A percentile compares a stretch with the other conserved stretches of the same genome.
These are phyloP conservation scores for Colletes gigas DNA, from an alignment of 1,140 invertebrate species.

Conservation along the genomic window DNA sequence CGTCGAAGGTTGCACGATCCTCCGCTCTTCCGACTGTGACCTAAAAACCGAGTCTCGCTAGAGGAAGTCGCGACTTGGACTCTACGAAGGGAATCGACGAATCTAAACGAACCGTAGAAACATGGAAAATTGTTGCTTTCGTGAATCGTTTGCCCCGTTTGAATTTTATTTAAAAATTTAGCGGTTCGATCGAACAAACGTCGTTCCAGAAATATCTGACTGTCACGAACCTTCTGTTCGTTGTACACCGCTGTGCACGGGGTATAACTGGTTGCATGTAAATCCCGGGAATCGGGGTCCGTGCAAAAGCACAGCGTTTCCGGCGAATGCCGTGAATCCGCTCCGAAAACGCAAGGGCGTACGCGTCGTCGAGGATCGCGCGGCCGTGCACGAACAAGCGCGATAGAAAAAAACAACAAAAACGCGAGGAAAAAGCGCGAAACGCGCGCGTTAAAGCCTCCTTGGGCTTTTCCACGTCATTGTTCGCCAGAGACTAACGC, in stretches of 20 bases:
- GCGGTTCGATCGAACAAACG: no score
- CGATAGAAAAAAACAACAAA: neutral
- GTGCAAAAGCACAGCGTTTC: neutral
- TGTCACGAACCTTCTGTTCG: no score
- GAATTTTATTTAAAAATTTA: no score
- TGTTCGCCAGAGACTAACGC: constrained; percentile 51
- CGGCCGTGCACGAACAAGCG: neutral
- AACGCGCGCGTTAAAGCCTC: constrained; percentile 47
- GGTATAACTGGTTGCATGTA: neutral
- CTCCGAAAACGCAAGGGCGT: neutral
- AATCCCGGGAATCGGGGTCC: neutral
- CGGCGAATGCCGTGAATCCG: neutral
- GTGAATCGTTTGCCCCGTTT: no score
- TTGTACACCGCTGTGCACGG: no score
- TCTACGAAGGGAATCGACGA: neutral
- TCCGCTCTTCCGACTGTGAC: constrained; percentile 35
- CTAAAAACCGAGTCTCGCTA: constrained; percentile 33
- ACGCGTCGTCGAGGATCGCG: neutral
- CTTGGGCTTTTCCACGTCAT: constrained; percentile 64
- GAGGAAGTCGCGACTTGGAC: constrained; percentile 5
- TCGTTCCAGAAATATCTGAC: no score
- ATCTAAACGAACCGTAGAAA: no score
- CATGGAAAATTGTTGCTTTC: no score
- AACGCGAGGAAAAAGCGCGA: neutral
- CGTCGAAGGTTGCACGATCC: constrained; percentile 57